These are phyloP conservation scores for Picus viridis DNA, from an alignment of 2,797 vertebrate species.

Conservation along the genomic window DNA sequence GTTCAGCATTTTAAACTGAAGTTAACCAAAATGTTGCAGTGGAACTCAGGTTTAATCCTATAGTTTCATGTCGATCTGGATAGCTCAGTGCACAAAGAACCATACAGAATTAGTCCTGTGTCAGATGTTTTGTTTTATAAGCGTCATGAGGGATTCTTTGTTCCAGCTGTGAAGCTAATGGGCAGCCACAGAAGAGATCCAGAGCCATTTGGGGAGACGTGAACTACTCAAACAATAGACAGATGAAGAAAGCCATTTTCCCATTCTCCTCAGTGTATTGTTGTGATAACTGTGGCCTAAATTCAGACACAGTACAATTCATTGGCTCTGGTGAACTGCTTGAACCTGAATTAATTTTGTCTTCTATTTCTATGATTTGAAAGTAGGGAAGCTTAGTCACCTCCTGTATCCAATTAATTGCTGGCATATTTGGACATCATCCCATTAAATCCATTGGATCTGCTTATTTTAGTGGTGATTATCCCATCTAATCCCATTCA, in stretches of 20 bases:
- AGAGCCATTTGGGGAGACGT: neutral
- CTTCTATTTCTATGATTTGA: constrained; percentile 8
- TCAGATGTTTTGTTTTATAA: neutral
- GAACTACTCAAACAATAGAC: neutral
- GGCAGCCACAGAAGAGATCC: constrained; percentile 1
- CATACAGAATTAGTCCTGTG: neutral
- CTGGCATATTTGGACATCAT: constrained; percentile 35
- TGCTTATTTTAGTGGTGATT: constrained; percentile 43
- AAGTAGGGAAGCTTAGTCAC: constrained; percentile 43
- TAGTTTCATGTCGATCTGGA: neutral
- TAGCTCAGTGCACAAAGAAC: neutral
- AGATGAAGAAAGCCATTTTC: constrained; percentile 12
- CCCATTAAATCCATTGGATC: constrained; percentile 33
- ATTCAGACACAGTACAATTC: neutral
- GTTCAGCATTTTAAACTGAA: neutral
- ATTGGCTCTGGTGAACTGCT: neutral
- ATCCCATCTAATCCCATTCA: constrained; percentile 62
- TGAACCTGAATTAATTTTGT: neutral
- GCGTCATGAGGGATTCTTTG: neutral
- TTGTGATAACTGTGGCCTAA: neutral
- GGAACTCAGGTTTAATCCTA: neutral
- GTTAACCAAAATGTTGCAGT: neutral
- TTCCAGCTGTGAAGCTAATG: constrained; percentile 1
- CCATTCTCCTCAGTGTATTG: neutral
- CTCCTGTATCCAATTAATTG: constrained; percentile 32